Evolutionary conservation across 2,797 vertebrate species (phyloP).

Genomic region (Scolopax rusticola): DNA sequence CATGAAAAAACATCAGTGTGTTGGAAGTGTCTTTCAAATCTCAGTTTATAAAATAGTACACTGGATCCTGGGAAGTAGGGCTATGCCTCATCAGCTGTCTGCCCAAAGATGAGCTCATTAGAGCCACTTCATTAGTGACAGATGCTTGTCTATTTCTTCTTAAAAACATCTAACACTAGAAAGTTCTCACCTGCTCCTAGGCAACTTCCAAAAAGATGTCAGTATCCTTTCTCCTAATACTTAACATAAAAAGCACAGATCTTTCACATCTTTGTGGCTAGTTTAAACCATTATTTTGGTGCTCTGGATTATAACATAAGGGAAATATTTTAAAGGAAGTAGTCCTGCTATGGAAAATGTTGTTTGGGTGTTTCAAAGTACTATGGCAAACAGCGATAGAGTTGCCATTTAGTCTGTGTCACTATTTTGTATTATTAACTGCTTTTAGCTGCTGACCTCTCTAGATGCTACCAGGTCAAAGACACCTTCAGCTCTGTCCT

Average conservation of each 20-base stretch:
- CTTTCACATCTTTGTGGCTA: neutral
- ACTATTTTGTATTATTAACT: neutral
- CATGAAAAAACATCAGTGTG: neutral
- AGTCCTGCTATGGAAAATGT: neutral
- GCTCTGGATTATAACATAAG: neutral
- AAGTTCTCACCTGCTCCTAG: neutral
- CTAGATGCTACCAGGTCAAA: neutral
- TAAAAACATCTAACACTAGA: neutral
- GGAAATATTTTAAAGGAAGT: neutral
- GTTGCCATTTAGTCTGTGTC: neutral
- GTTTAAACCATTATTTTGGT: neutral
- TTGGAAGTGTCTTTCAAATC: neutral
- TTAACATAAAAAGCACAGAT: neutral
- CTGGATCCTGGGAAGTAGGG: neutral
- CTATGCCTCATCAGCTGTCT: neutral
- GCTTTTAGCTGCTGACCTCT: neutral
- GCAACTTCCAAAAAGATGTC: neutral
- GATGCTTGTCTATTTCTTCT: neutral
- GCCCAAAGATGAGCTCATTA: neutral
- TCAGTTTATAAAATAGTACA: neutral
- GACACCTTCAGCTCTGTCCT: neutral
- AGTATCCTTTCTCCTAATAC: neutral
- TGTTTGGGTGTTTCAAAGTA: neutral
- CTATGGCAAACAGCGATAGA: neutral
- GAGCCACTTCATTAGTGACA: neutral